Conservation (phyloP, 2,797 vertebrate species). For the Enteromius viviparus region DNA sequence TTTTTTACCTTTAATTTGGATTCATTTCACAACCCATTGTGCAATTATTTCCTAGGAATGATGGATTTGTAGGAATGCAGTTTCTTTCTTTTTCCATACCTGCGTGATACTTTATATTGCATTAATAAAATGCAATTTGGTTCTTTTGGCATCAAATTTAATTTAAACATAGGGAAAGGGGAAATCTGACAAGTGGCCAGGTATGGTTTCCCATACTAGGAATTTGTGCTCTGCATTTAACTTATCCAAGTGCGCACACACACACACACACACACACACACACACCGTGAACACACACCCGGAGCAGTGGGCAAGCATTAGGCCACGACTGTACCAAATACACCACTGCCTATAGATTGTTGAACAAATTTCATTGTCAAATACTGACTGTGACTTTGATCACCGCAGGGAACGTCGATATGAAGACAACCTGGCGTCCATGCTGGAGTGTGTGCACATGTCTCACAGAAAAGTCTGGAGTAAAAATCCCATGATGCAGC, state of each 20-base stretch:
- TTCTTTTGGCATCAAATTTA: neutral
- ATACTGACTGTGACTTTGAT: neutral
- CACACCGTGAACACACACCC: too few relatives aligned
- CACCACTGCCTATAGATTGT: neutral
- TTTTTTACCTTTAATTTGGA: neutral
- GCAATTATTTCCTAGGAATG: neutral
- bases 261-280: too few relatives aligned
- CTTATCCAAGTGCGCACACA: too few relatives aligned
- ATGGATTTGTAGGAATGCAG: neutral
- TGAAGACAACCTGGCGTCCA: slow-evolving; percentile 80
- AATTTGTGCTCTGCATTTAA: too few relatives aligned
- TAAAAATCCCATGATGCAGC: slow-evolving; percentile 86
- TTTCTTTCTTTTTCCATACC: neutral
- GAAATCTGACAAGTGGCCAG: too few relatives aligned
- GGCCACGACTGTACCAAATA: too few relatives aligned
- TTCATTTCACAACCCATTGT: neutral
- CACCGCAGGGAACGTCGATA: slow-evolving; percentile 82
- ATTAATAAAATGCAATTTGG: neutral
- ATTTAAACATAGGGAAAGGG: too few relatives aligned
- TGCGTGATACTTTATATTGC: too few relatives aligned
- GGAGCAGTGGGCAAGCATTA: too few relatives aligned
- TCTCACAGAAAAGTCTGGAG: slow-evolving; percentile 77
- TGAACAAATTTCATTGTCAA: neutral
- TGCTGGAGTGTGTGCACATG: slow-evolving; percentile 85
- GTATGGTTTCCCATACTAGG: too few relatives aligned